phyloP scores from a whole-genome alignment of 2,888 invertebrate species.

The Hyppa rectilinea region DNA sequence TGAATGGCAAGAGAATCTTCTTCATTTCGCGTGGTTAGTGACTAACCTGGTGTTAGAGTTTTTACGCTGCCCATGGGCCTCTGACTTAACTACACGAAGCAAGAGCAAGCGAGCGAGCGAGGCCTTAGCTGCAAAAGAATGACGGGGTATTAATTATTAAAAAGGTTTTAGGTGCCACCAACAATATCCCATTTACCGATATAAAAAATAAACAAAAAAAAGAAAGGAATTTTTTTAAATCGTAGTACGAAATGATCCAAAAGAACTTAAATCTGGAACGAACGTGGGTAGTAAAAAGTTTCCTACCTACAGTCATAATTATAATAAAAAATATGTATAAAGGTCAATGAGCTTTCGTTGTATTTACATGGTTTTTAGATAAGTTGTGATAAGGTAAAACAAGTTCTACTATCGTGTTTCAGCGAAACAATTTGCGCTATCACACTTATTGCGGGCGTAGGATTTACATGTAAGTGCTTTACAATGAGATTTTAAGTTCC shows the following conservation, averaged over 20 bases:
- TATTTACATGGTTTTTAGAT: constrained; percentile 28
- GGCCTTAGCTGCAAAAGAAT: too few relatives aligned
- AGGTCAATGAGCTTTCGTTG: constrained; percentile 27
- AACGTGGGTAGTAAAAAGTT: neutral
- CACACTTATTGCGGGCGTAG: neutral
- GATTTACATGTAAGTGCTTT: neutral
- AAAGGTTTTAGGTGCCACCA: too few relatives aligned
- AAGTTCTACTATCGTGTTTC: neutral
- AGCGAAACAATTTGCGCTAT: constrained; percentile 3
- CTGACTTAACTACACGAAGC: too few relatives aligned
- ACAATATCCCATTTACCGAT: too few relatives aligned
- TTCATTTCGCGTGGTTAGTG: too few relatives aligned
- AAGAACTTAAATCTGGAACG: neutral
- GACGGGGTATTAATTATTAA: too few relatives aligned
- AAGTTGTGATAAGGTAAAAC: constrained; percentile 13
- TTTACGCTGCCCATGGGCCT: too few relatives aligned
- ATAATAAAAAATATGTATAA: neutral
- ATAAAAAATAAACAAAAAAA: too few relatives aligned
- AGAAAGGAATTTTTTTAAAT: too few relatives aligned
- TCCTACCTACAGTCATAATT: neutral
- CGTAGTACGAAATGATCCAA: neutral
- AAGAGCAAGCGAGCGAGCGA: too few relatives aligned
- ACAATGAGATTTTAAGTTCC: neutral
- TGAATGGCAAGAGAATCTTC: too few relatives aligned
- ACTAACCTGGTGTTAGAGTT: too few relatives aligned